Conservation (phyloP, 2,113 vertebrate genomes). For the Echinops telfairi region DNA sequence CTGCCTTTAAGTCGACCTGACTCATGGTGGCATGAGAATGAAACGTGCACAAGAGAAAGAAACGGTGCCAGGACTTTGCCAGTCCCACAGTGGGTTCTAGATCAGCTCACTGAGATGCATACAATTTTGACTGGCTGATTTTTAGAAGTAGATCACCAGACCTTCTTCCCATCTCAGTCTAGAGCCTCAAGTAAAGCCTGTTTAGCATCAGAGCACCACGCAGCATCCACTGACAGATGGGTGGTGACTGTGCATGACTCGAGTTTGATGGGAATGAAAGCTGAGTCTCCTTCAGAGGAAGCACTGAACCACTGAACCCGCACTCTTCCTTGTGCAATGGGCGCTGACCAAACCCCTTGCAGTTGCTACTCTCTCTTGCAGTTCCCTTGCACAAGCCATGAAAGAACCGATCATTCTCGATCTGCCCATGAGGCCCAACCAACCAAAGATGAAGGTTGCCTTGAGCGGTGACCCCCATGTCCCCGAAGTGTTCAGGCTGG, state of each 20-base stretch:
- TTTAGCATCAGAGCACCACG: not conserved
- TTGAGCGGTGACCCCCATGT: not conserved
- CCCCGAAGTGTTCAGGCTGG: not conserved
- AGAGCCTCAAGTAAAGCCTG: not conserved
- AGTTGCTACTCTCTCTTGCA: not conserved
- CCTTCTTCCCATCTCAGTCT: not conserved
- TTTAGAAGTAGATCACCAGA: not conserved
- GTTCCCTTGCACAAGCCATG: not conserved
- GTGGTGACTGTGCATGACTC: not conserved
- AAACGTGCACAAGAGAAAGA: not conserved
- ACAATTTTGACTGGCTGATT: not conserved
- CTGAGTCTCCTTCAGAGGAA: not conserved
- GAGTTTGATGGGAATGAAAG: not conserved
- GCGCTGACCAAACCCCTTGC: not conserved
- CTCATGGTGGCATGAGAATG: not conserved
- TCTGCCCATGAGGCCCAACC: not conserved
- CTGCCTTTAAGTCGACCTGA: not conserved
- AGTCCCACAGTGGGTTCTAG: not conserved
- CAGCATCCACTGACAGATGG: not conserved
- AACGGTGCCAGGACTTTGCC: not conserved
- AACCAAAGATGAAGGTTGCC: constrained; percentile 1
- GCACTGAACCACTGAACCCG: not conserved
- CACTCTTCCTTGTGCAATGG: not conserved
- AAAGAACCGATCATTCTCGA: not conserved
- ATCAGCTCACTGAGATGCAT: not conserved